Base-by-base conservation (phyloP, 2,797 vertebrate genomes). In the Pseudocheirus occidentalis region DNA sequence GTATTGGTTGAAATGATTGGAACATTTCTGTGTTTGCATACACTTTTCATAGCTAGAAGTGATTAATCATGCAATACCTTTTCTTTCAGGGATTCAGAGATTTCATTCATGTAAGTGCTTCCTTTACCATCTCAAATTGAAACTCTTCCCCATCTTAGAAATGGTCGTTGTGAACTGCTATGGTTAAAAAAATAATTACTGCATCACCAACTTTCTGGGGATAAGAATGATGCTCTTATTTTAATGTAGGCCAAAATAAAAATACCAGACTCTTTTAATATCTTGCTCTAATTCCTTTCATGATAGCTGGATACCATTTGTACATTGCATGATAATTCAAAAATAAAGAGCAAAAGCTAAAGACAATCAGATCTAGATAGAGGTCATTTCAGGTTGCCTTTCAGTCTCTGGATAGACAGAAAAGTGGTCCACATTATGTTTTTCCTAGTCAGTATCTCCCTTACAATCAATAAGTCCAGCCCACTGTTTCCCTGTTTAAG, bases 251-350 rank as follows among this genome's bases (percentile, higher is more conserved):
- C 21, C 73, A 46, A 46, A 66, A 13, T 46, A 6, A 81, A 73
- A 73, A 73, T 73, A 73, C 66, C n/a, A 59, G 95, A 89, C 94
- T 95, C 21, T 46, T n/a, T 90, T 92, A 66, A 46, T 57, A 91
- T 94, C 46, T 93, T 95, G 54, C 27, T 96, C 92, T 90, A 14
- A 93, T 95, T 96, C 73, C 12, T 94, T 92, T 95, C 31, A 73
- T 62, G 18, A 56, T 93, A 90, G 94, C 50, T 94, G 89, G 57
- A 21, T 90, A 29, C 54, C 91, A 91, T 92, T 95, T 92, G 96
- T 55, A 81, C 46, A 92, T 93, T 90, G 53, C 92, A 93, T 24
- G 16, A 94, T 87, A 96, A 93, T 95, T 97, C 94, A 94, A 56
- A 95, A 92, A 91, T 93, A 56, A 95, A 11, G 93, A 95, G 66